Percentiles rank a stretch among this genome's conserved stretches.
Evolutionary conservation across 2,113 vertebrate genomes (phyloP).

Genomic region (Nicator chloris): DNA sequence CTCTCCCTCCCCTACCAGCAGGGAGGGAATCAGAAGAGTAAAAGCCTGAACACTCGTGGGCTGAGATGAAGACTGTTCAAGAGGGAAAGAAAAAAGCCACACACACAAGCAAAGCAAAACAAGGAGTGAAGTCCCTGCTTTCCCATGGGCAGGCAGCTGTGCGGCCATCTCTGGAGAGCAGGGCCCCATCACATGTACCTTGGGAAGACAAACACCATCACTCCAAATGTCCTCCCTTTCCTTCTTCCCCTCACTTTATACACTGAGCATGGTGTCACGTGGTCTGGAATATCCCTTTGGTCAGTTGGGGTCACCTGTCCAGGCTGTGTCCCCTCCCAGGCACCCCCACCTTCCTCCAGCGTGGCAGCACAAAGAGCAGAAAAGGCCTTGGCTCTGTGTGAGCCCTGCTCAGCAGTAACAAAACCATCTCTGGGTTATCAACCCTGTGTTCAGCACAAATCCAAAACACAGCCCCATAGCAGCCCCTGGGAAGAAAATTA

Average conservation of each 20-base stretch:
- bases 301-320: neutral
- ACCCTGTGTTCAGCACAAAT: neutral
- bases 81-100: neutral
- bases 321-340: neutral
- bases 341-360: accelerated
- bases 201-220: neutral
- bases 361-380: neutral
- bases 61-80: neutral
- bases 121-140: neutral
- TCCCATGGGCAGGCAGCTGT: neutral
- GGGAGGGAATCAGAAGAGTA: neutral
- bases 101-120: neutral
- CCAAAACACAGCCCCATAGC: neutral
- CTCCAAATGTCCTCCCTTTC: neutral
- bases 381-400: neutral
- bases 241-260: neutral
- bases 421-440: neutral
- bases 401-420: neutral
- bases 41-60: neutral
- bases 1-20: neutral
- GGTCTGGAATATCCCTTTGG: neutral
- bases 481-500: neutral
- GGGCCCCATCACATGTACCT: neutral
- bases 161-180: neutral
- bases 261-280: neutral